Conservation (phyloP, 2,888 invertebrate genomes). For the Pachymerium ferrugineum region DNA sequence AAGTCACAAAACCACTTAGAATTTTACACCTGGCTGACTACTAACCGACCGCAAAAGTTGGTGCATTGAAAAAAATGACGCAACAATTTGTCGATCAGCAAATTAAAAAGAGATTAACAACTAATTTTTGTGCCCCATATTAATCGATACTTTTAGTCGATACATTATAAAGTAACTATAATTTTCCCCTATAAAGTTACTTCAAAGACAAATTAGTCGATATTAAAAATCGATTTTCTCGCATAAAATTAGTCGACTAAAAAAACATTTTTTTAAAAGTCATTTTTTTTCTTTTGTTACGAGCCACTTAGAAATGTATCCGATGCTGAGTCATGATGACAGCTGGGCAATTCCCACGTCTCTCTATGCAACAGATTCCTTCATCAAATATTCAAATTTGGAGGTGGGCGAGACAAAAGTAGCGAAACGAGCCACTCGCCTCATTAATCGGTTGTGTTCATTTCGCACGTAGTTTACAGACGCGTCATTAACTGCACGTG, state of each 20-base stretch:
- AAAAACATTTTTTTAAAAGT: not conserved
- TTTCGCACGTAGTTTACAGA: not conserved
- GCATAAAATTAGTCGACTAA: not conserved
- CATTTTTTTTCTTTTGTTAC: not conserved
- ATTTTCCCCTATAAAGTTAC: too few relatives aligned
- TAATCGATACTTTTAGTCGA: too few relatives aligned
- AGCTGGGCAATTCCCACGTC: slow-evolving; percentile 12
- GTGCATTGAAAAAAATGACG: too few relatives aligned
- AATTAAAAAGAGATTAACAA: too few relatives aligned
- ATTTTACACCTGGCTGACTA: not conserved
- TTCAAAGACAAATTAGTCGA: too few relatives aligned
- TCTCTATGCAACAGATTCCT: not conserved
- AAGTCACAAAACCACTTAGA: not conserved
- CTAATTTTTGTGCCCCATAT: too few relatives aligned
- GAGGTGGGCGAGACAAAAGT: not conserved
- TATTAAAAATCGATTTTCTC: too few relatives aligned
- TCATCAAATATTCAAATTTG: slow-evolving; percentile 16
- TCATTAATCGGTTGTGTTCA: not conserved
- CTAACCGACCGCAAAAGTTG: too few relatives aligned
- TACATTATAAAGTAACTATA: too few relatives aligned
- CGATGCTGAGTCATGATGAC: not conserved
- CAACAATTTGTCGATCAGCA: too few relatives aligned
- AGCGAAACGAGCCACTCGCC: not conserved
- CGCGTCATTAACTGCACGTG: not conserved
- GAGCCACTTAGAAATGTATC: not conserved